Conservation (phyloP, 2,113 vertebrate genomes). For the Ptychochromis oligacanthus region DNA sequence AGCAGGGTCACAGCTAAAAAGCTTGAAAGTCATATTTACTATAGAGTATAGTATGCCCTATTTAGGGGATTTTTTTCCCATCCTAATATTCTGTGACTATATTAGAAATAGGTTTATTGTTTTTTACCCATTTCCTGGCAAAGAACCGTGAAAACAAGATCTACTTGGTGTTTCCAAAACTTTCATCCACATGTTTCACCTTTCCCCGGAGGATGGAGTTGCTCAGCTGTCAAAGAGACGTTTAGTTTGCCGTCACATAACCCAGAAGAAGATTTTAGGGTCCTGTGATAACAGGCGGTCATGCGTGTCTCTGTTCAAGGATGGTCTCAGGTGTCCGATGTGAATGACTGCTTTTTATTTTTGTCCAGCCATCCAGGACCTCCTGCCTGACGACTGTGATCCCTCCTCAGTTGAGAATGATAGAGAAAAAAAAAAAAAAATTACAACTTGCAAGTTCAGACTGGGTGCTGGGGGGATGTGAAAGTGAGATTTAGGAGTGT, state of each 20-base stretch:
- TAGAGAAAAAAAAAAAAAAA: neutral
- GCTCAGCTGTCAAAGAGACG: constrained; percentile 19
- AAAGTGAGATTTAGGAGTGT: constrained; percentile 7
- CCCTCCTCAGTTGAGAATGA: neutral
- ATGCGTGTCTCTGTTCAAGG: constrained; percentile 23
- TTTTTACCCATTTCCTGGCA: neutral
- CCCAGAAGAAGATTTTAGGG: neutral
- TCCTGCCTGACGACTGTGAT: neutral
- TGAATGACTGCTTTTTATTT: constrained; percentile 20
- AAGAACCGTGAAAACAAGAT: neutral
- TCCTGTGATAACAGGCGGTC: constrained; percentile 18
- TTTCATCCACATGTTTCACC: neutral
- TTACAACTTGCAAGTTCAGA: neutral
- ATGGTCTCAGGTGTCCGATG: constrained; percentile 23
- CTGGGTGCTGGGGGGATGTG: neutral
- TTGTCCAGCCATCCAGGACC: constrained; percentile 3
- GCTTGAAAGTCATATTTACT: neutral
- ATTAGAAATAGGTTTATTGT: neutral
- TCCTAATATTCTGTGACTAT: neutral
- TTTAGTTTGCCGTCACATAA: neutral
- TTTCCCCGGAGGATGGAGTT: constrained; percentile 2
- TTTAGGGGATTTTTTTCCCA: neutral
- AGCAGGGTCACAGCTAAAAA: neutral
- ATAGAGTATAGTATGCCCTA: neutral
- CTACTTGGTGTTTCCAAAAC: neutral